phyloP scores from a whole-genome alignment of 2,113 vertebrate species.

The Salvelinus fontinalis region DNA sequence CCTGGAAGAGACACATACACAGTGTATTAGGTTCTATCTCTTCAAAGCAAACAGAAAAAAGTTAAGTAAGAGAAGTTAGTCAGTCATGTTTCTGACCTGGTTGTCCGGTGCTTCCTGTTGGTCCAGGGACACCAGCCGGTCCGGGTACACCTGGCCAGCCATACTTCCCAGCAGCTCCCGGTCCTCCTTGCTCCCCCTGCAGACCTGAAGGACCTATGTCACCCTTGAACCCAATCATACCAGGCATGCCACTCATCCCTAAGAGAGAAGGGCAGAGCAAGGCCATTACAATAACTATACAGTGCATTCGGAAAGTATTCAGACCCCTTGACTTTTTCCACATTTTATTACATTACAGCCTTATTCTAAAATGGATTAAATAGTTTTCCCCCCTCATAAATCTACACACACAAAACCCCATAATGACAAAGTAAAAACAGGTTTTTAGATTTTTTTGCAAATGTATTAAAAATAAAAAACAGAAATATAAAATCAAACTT shows the following conservation, averaged over 20 bases:
- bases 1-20: slow-evolving; percentile 65
- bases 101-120: slow-evolving; percentile 74
- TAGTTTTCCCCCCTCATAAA: too few species aligned
- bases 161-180: slow-evolving; percentile 72
- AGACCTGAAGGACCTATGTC: slow-evolving; percentile 60
- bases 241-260: slow-evolving; percentile 84
- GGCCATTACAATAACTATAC: not conserved
- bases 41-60: not conserved
- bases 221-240: slow-evolving; percentile 84
- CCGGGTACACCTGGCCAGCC: slow-evolving; percentile 82
- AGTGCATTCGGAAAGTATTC: too few species aligned
- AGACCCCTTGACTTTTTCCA: too few species aligned
- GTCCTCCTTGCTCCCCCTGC: slow-evolving; percentile 66
- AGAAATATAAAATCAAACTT: too few species aligned
- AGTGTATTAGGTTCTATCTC: not conserved
- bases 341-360: too few species aligned
- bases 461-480: too few species aligned
- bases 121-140: slow-evolving; percentile 74
- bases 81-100: slow-evolving; percentile 68
- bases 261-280: slow-evolving; percentile 31
- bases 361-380: too few species aligned
- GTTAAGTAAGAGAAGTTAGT: not conserved
- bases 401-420: too few species aligned
- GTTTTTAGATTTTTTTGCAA: too few species aligned
- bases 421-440: too few species aligned